Conservation (phyloP, 2,113 vertebrate genomes). For the Laticauda laticaudata region DNA sequence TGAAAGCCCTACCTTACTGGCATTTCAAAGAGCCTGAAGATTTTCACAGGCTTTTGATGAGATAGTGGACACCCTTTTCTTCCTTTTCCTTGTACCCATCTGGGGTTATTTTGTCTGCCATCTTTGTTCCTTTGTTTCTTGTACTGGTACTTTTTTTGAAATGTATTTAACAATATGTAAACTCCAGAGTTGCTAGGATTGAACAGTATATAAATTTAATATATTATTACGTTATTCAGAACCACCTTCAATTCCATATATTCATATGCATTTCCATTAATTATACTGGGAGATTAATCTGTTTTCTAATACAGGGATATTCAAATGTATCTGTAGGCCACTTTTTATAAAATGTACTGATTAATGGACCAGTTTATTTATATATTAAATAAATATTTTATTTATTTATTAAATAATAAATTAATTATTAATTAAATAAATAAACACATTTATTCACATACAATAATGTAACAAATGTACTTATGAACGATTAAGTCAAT, state of each 20-base stretch:
- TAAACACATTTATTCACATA: not conserved
- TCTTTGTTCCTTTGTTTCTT: not conserved
- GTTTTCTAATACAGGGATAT: not conserved
- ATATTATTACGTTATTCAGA: not conserved
- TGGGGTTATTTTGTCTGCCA: not conserved
- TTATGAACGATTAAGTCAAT: not conserved
- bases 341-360: not conserved
- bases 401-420: no score
- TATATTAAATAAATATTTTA: no score
- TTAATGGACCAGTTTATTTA: not conserved
- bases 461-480: not conserved
- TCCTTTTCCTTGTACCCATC: not conserved
- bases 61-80: not conserved
- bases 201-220: not conserved
- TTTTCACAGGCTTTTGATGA: not conserved
- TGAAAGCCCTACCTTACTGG: not conserved
- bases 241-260: not conserved
- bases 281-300: not conserved
- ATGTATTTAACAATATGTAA: not conserved
- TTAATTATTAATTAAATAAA: no score
- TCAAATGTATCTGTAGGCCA: not conserved
- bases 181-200: not conserved
- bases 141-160: not conserved
- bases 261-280: not conserved
- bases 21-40: not conserved